A percentile compares a stretch with the other conserved stretches of the same genome.
These are phyloP conservation scores for Leptinotarsa defecta DNA, from an alignment of 1,140 invertebrate genomes.

Conservation along the genomic window DNA sequence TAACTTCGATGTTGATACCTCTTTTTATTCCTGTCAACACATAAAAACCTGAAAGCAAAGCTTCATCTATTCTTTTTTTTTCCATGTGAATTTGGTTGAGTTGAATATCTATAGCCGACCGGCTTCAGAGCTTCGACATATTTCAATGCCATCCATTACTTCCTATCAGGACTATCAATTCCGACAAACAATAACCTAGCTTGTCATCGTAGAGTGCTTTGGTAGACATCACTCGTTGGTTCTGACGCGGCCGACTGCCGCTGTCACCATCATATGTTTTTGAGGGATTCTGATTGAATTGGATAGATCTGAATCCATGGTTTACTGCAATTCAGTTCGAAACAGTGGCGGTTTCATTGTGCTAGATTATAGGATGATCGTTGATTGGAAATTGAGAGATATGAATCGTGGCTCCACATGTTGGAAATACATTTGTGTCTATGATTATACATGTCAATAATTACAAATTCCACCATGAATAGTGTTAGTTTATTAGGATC, in stretches of 20 bases:
- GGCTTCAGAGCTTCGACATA: background rate
- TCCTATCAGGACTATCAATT: background rate
- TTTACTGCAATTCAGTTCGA: background rate
- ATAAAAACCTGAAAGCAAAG: too few relatives aligned
- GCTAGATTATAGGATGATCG: background rate
- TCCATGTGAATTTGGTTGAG: too few relatives aligned
- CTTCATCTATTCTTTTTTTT: too few relatives aligned
- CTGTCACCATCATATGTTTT: conserved; percentile 17
- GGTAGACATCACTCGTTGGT: conserved; percentile 7
- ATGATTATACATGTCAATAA: too few relatives aligned
- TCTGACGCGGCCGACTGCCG: conserved; percentile 4
- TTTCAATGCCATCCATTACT: conserved; percentile 3
- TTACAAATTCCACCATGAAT: too few relatives aligned
- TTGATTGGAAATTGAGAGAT: background rate
- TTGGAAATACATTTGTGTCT: too few relatives aligned
- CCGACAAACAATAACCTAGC: background rate
- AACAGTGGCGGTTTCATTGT: background rate
- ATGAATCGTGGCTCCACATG: too few relatives aligned
- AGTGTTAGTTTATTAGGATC: too few relatives aligned
- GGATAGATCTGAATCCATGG: background rate
- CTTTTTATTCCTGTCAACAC: too few relatives aligned
- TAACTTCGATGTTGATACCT: too few relatives aligned
- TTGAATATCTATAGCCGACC: background rate
- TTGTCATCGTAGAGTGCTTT: conserved; percentile 8
- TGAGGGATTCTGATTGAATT: conserved; percentile 8